phyloP scores from a whole-genome alignment of 2,888 invertebrate species.

The Hololepta plana region DNA sequence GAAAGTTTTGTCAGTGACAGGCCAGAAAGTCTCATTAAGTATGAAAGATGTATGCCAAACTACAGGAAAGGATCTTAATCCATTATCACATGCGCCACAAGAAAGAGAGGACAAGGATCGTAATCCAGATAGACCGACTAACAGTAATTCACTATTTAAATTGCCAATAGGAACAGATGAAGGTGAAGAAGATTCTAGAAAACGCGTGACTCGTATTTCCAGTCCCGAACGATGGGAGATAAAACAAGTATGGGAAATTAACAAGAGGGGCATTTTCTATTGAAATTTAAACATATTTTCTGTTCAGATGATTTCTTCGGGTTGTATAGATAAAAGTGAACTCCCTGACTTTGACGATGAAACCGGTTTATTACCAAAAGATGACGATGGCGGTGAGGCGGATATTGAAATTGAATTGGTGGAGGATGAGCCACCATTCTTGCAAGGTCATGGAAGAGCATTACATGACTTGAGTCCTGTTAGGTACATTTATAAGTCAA shows the following conservation, averaged over 20 bases:
- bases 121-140: constrained; percentile 78
- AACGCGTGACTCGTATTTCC: constrained; percentile 78
- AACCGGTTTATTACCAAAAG: constrained; percentile 77
- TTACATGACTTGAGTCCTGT: constrained; percentile 87
- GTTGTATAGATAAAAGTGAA: constrained; percentile 81
- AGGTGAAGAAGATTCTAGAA: constrained; percentile 64
- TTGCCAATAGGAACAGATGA: constrained; percentile 37
- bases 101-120: constrained; percentile 56
- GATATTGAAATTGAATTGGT: constrained; percentile 97
- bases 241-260: constrained; percentile 47
- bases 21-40: constrained; percentile 85
- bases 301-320: constrained; percentile 74
- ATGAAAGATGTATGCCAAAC: constrained; percentile 98
- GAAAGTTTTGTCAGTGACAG: constrained; percentile 83
- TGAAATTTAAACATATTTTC: constrained; percentile 4
- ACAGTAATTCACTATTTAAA: constrained; percentile 29
- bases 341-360: constrained; percentile 96
- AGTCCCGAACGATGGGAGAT: constrained; percentile 97
- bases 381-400: constrained; percentile 86
- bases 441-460: constrained; percentile 83
- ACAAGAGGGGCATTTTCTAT: constrained; percentile 2
- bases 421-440: constrained; percentile 95
- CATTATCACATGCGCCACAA: constrained; percentile 47
- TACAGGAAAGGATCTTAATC: constrained; percentile 88
- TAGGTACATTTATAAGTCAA: constrained; percentile 7